Base-by-base conservation (phyloP, 2,113 vertebrate species). In the Eretmochelys imbricata region DNA sequence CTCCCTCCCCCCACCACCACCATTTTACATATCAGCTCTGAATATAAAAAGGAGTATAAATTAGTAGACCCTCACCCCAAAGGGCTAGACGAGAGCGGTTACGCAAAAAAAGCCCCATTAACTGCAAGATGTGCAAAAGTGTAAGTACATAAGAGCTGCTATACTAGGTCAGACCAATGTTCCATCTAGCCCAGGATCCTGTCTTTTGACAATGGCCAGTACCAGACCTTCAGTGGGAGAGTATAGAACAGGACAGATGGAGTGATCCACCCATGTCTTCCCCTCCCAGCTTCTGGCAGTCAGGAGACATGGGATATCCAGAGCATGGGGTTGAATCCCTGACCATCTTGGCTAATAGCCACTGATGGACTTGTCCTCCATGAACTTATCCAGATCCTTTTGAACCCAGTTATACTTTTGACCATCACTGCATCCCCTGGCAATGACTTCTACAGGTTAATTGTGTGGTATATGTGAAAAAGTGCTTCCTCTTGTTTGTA, bases 1-100 rank as follows among this genome's bases (percentile, higher is more conserved):
- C 25, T 3, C 53, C 17, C 6, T 3, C 22, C 4, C 22, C 9
- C 53, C 4, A 0, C 0, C 6, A 0, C 2, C 2, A 13, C 6
- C 20, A 4, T 17, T 4, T 12, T 24, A 27, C 49, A 0, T 2
- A 49, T 3, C 48, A 42, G 17, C 31, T 42, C 50, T 0, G 1
- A 27, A 5, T 19, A 0, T 4, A 22, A 42, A 6, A 69, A 4
- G 4, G 8, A 2, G 0, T 35, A 42, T 59, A 29, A 79, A 89
- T 49, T 12, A 0, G 6, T 8, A 8, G 1, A 1, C 7, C 38
- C n/a, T 9, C 0, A 0, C 10, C 2, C 31, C 24, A 65, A 85
- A 87, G 11, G 7, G 25, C 8, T 1, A 0, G 1, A 0, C 20
- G n/a, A 72, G 22, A 53, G 80, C 59, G 53, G 8, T 10, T 0